A percentile compares a stretch with the other conserved stretches of the same genome.
phyloP scores from a whole-genome alignment of 2,797 vertebrate species.

The Oceanodroma leucorhoa region DNA sequence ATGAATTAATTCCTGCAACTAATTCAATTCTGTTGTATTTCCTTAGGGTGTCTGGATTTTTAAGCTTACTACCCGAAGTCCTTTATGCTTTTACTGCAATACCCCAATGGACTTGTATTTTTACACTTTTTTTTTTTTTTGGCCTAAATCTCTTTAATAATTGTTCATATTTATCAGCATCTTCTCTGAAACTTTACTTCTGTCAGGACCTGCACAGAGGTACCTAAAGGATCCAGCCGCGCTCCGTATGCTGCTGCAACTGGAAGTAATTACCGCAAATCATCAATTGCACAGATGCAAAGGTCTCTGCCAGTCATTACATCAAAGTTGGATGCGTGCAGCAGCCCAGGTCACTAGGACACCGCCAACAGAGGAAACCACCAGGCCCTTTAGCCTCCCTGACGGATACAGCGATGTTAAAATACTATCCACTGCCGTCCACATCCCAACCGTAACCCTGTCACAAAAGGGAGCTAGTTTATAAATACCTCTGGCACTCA shows the following conservation, averaged over 20 bases:
- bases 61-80: not conserved
- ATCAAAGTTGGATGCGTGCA: fast-evolving
- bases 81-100: not conserved
- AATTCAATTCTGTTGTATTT: conserved; percentile 42
- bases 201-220: not conserved
- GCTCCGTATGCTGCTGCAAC: fast-evolving
- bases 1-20: conserved; percentile 33
- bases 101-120: not conserved
- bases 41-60: conserved; percentile 15
- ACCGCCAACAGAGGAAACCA: not conserved
- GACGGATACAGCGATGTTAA: fast-evolving
- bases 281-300: not conserved
- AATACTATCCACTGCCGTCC: fast-evolving
- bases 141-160: not conserved
- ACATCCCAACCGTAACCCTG: fast-evolving
- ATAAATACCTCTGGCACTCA: too few relatives aligned
- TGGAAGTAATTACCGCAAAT: not conserved
- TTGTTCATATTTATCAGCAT: not conserved
- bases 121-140: not conserved
- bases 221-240: not conserved
- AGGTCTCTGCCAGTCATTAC: not conserved
- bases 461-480: not conserved
- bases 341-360: not conserved
- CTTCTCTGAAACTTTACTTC: not conserved
- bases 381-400: not conserved